Evolutionary conservation across 1,140 invertebrate species (phyloP).

Genomic region (Sarcophaga bullata): DNA sequence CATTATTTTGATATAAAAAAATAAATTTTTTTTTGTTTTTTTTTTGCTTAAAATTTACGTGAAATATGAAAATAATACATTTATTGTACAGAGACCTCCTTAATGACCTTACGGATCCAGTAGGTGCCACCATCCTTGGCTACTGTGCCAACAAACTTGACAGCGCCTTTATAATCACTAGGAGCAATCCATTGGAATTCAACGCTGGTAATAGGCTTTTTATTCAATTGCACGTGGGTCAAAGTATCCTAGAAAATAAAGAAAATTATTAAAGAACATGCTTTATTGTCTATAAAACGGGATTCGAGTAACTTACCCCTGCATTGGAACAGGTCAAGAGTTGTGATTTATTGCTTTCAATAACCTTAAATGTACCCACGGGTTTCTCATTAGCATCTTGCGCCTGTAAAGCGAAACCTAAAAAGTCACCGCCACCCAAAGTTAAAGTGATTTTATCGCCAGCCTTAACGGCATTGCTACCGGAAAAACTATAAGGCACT

Average conservation of each 20-base stretch:
- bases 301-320: conserved; percentile 43
- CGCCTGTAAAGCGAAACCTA: conserved; percentile 59
- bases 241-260: conserved; percentile 52
- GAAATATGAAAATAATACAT: conserved; percentile 28
- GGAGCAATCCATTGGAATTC: conserved; percentile 64
- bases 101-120: conserved; percentile 63
- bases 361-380: conserved; percentile 54
- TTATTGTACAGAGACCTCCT: conserved; percentile 44
- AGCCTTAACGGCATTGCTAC: background rate
- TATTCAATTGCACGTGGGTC: conserved; percentile 56
- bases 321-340: conserved; percentile 52
- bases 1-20: background rate
- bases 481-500: conserved; percentile 42
- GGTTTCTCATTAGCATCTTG: conserved; percentile 58
- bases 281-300: background rate
- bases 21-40: conserved; percentile 19
- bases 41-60: conserved; percentile 5
- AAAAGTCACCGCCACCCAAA: conserved; percentile 55
- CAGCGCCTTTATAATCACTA: conserved; percentile 59
- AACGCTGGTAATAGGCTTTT: conserved; percentile 51
- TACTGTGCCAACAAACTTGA: conserved; percentile 65
- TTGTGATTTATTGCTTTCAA: conserved; percentile 54
- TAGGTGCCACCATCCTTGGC: conserved; percentile 65
- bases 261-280: background rate
- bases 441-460: conserved; percentile 52